Evolutionary conservation across 2,113 vertebrate species (phyloP), one percentile per base, ranked within the genome.

Genomic region (Panthera uncia): DNA sequence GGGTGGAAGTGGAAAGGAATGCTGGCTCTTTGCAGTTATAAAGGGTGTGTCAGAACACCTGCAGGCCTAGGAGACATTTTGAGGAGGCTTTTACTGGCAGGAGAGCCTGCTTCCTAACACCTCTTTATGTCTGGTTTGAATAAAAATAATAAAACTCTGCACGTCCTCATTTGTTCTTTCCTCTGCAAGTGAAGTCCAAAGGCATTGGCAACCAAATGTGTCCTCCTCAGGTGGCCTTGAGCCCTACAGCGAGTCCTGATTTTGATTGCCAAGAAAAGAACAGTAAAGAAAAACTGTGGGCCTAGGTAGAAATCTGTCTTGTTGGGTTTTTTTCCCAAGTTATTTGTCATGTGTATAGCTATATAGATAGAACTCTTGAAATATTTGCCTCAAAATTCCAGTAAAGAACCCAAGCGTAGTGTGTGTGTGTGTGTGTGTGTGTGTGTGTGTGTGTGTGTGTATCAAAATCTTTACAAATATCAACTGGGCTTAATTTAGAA

Each of bases 131-230:
- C 86, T 79, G 79, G n/a, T 25, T 36, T 95, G 57, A 80, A 69
- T 69, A 86, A 84, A 79, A 88, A 63, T 36, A 80, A 83, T 10
- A 61, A 88, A 89, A 73, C 18, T 78, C n/a, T 63, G 69, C n/a
- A 91, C 82, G 86, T 96, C 92, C 41, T 93, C 45, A 41, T 91
- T 97, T 94, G 89, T 85, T 89, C 95, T 78, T 76, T 95, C 21
- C 69, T 84, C 74, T 48, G 73, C 66, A 65, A 86, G 52, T 15
- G 50, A 86, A 57, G 78, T 66, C 0, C 0, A 76, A 29, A 95
- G 68, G 90, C 2, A 0, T 12, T 86, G 93, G 45, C 73, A 78
- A 95, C 61, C 78, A n/a, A 12, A 76, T n/a, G 2, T 16, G 4
- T 7, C 36, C 79, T 83, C 68, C 55, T 87, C n/a, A 6, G 45